Base-by-base conservation (phyloP, 2,888 invertebrate species). In the Lepas anatifera region DNA sequence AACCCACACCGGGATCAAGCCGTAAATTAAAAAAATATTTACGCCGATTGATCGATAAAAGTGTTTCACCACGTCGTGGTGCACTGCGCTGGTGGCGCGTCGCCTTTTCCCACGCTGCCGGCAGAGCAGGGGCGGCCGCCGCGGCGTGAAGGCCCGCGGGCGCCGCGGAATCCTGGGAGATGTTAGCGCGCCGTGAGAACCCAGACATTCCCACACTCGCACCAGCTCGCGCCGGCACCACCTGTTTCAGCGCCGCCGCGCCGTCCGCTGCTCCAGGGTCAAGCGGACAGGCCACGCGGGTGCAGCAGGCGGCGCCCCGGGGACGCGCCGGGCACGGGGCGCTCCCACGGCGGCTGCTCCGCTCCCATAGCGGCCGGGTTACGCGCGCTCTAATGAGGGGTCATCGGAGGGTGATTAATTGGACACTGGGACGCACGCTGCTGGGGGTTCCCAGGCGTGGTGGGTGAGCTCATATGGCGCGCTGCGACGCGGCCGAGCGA, bases 91-190 rank as follows among this genome's bases (percentile, higher is more conserved):
- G 58, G 58, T 10, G 58, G 8, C 2, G 29, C 32, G 22, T 7
- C 25, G 11, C 58, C 22, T 58, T 58, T 58, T 58, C 58, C 58
- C 58, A 58, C 58, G 58, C 58, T 35, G 58, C 35, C 58, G 41
- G 41, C 41, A 16, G 18, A 35, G 58, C 58, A 22, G 58, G 32
- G 22, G 35, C 25, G 58, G 8, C 58, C 35, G 25, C 32, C 58
- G 58, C 35, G 25, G 58, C 58, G 58, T 35, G 58, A 58, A 58
- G 16, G 58, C 32, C 58, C 58, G 58, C 8, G 22, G 58, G 58
- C 58, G 35, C 58, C 35, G 58, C 35, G 58, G 58, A 58, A 58
- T 58, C 58, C 58, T 58, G 58, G 58, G 58, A 58, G 66, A 66
- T 66, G 66, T 35, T 16, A n/a, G n/a, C 10, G n/a, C 10, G 66